Evolutionary conservation across 92 coral and sea anemone species (phyloP).

Genomic region (Zoanthus sansibaricus): DNA sequence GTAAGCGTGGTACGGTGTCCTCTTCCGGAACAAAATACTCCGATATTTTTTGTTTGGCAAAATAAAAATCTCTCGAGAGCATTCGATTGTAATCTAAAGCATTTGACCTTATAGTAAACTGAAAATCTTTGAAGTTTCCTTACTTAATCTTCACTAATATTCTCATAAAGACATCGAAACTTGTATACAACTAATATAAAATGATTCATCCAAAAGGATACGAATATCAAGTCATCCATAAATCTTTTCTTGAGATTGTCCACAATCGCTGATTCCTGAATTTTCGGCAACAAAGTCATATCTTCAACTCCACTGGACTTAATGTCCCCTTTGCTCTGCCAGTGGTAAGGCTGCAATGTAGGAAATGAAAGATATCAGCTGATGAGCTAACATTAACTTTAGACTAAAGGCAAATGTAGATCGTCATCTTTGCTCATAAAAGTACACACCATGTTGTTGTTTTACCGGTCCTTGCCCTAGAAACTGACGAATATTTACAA

Average conservation of each 20-base stretch:
- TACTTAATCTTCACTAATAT: neutral
- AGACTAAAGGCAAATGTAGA: neutral
- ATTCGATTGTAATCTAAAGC: neutral
- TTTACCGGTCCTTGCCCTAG: neutral
- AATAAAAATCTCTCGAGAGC: neutral
- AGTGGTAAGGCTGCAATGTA: constrained; percentile 85
- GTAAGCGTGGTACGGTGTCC: neutral
- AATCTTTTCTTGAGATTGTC: constrained; percentile 96
- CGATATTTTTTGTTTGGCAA: neutral
- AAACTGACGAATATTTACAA: neutral
- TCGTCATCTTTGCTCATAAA: neutral
- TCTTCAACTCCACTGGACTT: constrained; percentile 99
- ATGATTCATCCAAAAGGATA: constrained; percentile 72
- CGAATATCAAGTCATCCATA: constrained; percentile 98
- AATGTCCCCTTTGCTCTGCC: constrained; percentile 99
- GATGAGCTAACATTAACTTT: neutral
- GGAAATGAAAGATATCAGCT: constrained; percentile 31
- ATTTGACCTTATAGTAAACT: neutral
- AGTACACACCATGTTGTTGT: constrained; percentile 27
- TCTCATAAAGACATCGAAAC: neutral
- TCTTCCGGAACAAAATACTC: neutral
- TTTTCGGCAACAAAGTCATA: constrained; percentile 97
- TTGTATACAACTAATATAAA: neutral
- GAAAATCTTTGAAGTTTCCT: neutral
- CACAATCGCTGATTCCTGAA: constrained; percentile 97